Base-by-base conservation (phyloP, 2,797 vertebrate genomes). In the Danio tinwini region DNA sequence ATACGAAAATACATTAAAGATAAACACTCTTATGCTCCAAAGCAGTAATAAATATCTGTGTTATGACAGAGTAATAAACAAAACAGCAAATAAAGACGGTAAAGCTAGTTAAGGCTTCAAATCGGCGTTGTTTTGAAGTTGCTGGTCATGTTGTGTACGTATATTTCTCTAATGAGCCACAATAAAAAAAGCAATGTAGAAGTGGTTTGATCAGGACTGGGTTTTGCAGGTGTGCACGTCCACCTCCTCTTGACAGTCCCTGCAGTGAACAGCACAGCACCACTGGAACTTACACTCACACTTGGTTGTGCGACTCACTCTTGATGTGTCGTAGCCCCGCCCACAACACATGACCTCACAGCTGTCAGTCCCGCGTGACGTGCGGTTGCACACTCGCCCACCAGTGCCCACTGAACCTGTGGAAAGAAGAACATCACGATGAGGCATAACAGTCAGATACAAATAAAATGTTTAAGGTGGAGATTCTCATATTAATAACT, bases 281-380 rank as follows among this genome's bases (percentile, higher is more conserved):
- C 97, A 98, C 85, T 98, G 97, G 92, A 99, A 99, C 83, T 97
- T 98, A 88, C 97, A 99, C 91, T 97, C 97, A 0, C 97, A 99
- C 83, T 98, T 96, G 14, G 94, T 94, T 90, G 95, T 95, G 40
- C 91, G 94, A 85, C 95, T 96, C 86, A 98, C 83, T 0, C 92
- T 94, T 1, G 96, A 92, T 0, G 97, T 98, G 91, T 99, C 96
- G 0, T 98, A 97, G 78, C 97, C 97, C 11, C 97, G 94, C 7
- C 96, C 97, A 0, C 97, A 98, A 92, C 97, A 98, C 97, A 99
- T 97, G 83, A 98, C 96, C 81, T 98, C 97, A 0, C 97, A 99
- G 93, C 96, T 93, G 90, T 97, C 96, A 82, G 93, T 93, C 75
- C 95, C 95, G 0, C 94, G 93, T 0, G 97, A 98, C 0, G 93